A percentile compares a stretch with the other conserved stretches of the same genome.
These are phyloP conservation scores for Pharmacophagus antenor DNA, from an alignment of 2,888 invertebrate species.

Conservation along the genomic window DNA sequence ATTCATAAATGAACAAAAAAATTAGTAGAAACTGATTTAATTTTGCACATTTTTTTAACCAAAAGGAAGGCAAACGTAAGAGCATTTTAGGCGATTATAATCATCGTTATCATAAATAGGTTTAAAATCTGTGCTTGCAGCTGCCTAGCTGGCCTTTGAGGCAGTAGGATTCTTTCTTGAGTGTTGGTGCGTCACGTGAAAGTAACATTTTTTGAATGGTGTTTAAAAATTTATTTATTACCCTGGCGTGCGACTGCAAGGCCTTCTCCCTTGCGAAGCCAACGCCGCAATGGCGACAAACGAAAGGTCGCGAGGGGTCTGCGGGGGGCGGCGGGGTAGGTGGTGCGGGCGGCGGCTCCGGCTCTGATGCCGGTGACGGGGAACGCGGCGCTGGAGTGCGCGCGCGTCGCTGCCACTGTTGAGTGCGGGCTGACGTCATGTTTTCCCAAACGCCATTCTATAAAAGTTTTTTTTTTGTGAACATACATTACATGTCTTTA, in stretches of 20 bases:
- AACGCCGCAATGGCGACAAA: constrained; percentile 84
- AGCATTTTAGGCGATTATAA: too few species aligned
- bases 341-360: constrained; percentile 38
- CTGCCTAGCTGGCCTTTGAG: too few species aligned
- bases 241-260: constrained; percentile 86
- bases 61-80: too few species aligned
- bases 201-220: neutral
- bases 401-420: constrained; percentile 73
- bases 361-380: constrained; percentile 33
- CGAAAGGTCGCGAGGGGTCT: constrained; percentile 89
- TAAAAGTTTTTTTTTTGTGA: too few species aligned
- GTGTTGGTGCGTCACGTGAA: too few species aligned
- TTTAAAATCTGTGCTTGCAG: too few species aligned
- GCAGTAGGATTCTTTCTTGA: too few species aligned
- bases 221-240: constrained; percentile 38
- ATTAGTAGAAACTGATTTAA: too few species aligned
- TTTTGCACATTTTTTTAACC: too few species aligned
- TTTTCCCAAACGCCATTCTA: constrained; percentile 71
- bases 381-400: constrained; percentile 47
- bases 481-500: too few species aligned
- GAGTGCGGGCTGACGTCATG: constrained; percentile 77
- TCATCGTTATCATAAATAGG: too few species aligned
- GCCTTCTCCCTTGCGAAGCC: constrained; percentile 92
- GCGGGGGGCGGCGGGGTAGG: constrained; percentile 57
- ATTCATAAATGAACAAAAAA: too few species aligned